Conservation (phyloP, 2,113 vertebrate genomes). For the Gopherus flavomarginatus region DNA sequence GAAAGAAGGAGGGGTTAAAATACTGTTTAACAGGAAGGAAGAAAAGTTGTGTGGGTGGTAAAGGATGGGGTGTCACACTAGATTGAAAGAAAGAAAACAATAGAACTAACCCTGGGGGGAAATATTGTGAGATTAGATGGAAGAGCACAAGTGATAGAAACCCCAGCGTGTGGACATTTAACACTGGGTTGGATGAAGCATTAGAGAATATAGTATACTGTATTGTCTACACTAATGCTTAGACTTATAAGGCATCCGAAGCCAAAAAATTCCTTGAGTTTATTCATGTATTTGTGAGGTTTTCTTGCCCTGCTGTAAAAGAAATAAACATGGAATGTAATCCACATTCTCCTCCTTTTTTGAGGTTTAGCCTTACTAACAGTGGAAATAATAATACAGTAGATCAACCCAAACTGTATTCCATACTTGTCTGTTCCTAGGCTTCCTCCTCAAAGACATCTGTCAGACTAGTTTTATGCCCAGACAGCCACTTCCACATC, state of each 20-base stretch:
- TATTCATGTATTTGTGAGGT: not conserved
- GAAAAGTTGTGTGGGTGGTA: not conserved
- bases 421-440: not conserved
- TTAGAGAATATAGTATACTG: not conserved
- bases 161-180: not conserved
- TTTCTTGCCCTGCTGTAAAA: not conserved
- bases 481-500: not conserved
- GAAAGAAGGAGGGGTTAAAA: not conserved
- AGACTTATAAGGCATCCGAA: not conserved
- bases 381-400: not conserved
- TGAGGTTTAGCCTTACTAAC: not conserved
- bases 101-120: not conserved
- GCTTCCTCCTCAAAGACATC: not conserved
- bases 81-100: not conserved
- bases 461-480: not conserved
- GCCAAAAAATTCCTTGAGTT: not conserved
- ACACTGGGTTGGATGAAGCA: not conserved
- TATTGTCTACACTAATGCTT: not conserved
- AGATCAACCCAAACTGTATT: not conserved
- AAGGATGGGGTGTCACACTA: not conserved
- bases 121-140: not conserved
- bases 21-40: not conserved
- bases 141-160: not conserved
- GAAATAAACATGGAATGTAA: not conserved
- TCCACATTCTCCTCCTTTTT: not conserved